phyloP scores from a whole-genome alignment of 2,113 vertebrate species.

The Menura novaehollandiae region DNA sequence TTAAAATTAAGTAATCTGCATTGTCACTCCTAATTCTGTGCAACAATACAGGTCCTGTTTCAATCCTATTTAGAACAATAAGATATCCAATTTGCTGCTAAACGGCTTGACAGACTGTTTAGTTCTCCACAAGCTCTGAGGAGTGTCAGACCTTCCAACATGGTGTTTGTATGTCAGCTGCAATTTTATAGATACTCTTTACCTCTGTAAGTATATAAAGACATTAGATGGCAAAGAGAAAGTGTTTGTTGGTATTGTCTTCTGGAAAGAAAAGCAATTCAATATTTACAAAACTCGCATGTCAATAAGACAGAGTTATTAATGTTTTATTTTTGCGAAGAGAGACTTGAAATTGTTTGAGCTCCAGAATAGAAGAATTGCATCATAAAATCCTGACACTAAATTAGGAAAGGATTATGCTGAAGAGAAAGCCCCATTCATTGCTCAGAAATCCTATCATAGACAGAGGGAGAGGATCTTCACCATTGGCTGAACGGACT shows the following conservation, averaged over 20 bases:
- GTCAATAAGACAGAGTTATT: constrained; percentile 11
- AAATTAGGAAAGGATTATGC: constrained; percentile 48
- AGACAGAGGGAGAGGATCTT: neutral
- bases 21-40: constrained; percentile 52
- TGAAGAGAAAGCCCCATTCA: constrained; percentile 41
- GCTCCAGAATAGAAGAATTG: constrained; percentile 25
- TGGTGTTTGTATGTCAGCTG: neutral
- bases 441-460: neutral
- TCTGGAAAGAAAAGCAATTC: constrained; percentile 10
- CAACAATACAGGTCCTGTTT: constrained; percentile 15
- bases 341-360: neutral
- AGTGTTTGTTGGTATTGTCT: constrained; percentile 25
- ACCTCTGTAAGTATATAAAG: constrained; percentile 22
- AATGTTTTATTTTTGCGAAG: constrained; percentile 16
- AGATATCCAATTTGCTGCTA: constrained; percentile 45
- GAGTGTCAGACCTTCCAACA: neutral
- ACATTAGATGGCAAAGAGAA: constrained; percentile 21
- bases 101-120: constrained; percentile 37
- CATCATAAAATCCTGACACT: constrained; percentile 16
- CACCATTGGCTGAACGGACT: neutral
- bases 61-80: constrained; percentile 35
- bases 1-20: neutral
- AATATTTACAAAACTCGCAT: neutral
- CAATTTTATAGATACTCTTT: constrained; percentile 35
- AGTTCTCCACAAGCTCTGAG: neutral